These are phyloP conservation scores for Cricetomys ansorgei DNA, from an alignment of 2,113 vertebrate genomes.

Conservation along the genomic window DNA sequence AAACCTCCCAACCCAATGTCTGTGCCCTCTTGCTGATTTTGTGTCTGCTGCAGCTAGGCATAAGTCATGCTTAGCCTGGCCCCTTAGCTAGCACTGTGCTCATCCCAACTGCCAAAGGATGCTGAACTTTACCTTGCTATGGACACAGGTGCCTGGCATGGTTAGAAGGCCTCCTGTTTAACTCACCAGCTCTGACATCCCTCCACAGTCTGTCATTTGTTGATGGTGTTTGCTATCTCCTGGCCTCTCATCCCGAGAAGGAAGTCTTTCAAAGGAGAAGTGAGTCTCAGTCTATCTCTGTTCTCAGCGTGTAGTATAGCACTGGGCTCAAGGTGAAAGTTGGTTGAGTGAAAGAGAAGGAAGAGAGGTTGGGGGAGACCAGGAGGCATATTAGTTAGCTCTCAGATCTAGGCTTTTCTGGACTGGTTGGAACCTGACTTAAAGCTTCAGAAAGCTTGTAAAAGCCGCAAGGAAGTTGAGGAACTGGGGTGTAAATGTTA, in stretches of 20 bases:
- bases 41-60: neutral
- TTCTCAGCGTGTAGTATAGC: neutral
- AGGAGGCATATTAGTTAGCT: neutral
- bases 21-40: neutral
- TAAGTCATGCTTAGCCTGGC: neutral
- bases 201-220: no score
- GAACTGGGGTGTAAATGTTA: neutral
- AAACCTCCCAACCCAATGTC: neutral
- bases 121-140: no score
- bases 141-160: neutral
- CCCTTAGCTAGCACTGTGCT: neutral
- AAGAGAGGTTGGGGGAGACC: fast-evolving
- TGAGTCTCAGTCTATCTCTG: neutral
- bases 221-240: neutral
- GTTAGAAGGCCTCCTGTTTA: neutral
- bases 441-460: neutral
- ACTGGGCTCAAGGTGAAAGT: neutral
- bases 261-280: neutral
- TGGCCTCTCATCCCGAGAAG: neutral
- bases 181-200: neutral
- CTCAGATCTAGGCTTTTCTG: neutral
- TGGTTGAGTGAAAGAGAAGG: neutral
- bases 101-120: neutral
- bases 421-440: neutral
- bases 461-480: neutral